Percentiles rank a stretch among this genome's conserved stretches.
These are phyloP conservation scores for Nipponacmea schrenckii DNA, from an alignment of 2,888 invertebrate species.

Conservation along the genomic window DNA sequence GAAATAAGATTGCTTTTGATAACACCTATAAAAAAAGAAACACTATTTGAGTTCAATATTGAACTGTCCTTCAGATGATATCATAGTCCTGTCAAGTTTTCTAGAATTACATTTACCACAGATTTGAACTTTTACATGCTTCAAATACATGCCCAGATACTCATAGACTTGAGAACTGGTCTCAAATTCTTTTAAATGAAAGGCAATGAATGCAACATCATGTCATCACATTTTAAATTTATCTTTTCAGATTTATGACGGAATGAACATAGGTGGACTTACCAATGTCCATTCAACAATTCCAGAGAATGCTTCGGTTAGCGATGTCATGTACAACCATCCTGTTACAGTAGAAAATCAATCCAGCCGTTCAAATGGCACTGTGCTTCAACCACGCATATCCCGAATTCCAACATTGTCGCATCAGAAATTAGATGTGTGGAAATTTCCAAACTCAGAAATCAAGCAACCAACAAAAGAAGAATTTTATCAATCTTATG, in stretches of 20 bases:
- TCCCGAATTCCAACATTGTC: background rate
- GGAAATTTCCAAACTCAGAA: slow-evolving; percentile 14
- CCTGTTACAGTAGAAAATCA: slow-evolving; percentile 12
- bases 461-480: slow-evolving; percentile 21
- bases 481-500: slow-evolving; percentile 45
- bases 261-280: slow-evolving; percentile 44
- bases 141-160: too few relatives aligned
- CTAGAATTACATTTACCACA: too few relatives aligned
- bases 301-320: slow-evolving; percentile 24
- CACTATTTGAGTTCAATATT: too few relatives aligned
- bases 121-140: too few relatives aligned
- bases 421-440: background rate
- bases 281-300: slow-evolving; percentile 21
- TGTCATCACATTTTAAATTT: background rate
- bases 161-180: too few relatives aligned
- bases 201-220: background rate
- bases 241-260: slow-evolving; percentile 48
- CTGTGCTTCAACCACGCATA: background rate
- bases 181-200: too few relatives aligned
- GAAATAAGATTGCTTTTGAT: too few relatives aligned
- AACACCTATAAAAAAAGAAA: too few relatives aligned
- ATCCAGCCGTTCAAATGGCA: background rate
- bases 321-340: slow-evolving; percentile 16
- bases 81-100: too few relatives aligned
- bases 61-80: too few relatives aligned